A percentile compares a stretch with the other conserved stretches of the same genome.
phyloP scores from a whole-genome alignment of 2,113 vertebrate species.

The Pao palembangensis region DNA sequence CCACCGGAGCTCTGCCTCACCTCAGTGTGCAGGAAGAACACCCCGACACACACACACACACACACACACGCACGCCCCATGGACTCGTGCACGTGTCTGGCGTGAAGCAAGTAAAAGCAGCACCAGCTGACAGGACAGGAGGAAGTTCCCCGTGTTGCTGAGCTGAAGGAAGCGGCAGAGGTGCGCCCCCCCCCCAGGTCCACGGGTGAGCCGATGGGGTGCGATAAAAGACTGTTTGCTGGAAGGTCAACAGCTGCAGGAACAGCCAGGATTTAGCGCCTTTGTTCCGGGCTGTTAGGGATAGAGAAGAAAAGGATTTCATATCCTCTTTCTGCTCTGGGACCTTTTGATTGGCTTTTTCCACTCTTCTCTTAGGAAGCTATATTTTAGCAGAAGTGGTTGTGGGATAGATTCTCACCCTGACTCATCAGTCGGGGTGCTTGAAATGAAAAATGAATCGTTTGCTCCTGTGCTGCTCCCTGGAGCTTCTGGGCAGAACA shows the following conservation, averaged over 20 bases:
- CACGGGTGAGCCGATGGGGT: background rate
- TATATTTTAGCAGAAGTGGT: no score
- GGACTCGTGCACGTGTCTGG: constrained; percentile 30
- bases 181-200: no score
- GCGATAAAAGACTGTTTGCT: background rate
- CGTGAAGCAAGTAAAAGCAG: background rate
- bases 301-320: background rate
- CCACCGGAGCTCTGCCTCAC: constrained; percentile 26
- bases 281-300: background rate
- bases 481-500: no score
- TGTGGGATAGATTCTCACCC: no score
- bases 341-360: background rate
- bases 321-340: background rate
- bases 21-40: constrained; percentile 40
- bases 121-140: constrained; percentile 20
- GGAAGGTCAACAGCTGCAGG: background rate
- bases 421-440: no score
- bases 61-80: no score
- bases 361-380: no score
- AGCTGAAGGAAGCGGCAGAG: no score
- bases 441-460: no score
- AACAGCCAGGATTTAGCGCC: background rate
- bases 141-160: constrained; percentile 14
- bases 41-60: no score
- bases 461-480: no score